A percentile compares a stretch with the other conserved stretches of the same genome.
phyloP scores from a whole-genome alignment of 2,888 invertebrate genomes.

The Pilophorus perplexus region DNA sequence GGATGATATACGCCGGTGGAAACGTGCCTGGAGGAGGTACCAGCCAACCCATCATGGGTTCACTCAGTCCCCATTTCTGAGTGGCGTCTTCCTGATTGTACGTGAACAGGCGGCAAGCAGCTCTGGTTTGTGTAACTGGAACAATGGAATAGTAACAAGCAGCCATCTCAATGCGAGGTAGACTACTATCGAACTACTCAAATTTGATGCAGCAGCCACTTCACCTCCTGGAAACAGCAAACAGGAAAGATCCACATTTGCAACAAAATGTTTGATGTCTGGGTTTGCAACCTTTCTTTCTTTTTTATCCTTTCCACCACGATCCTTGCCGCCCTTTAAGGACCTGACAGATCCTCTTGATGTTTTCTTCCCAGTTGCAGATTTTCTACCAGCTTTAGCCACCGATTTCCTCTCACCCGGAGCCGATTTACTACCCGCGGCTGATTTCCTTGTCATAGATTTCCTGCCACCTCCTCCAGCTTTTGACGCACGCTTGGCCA shows the following conservation, averaged over 20 bases:
- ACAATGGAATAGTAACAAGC: background rate
- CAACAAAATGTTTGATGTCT: slow-evolving; percentile 26
- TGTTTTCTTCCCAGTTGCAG: background rate
- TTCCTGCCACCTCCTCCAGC: background rate
- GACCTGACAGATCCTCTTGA: background rate
- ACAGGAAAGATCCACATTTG: slow-evolving; percentile 43
- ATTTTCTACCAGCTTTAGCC: background rate
- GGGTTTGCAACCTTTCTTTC: slow-evolving; percentile 1
- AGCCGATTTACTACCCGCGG: background rate
- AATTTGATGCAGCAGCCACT: no score
- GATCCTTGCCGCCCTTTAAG: background rate
- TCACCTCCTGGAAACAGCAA: slow-evolving; percentile 45
- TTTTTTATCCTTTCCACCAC: background rate
- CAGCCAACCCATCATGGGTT: slow-evolving; percentile 33
- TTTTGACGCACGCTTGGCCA: background rate
- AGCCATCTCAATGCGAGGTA: background rate
- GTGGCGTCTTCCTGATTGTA: slow-evolving; percentile 28
- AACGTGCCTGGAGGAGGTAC: slow-evolving; percentile 17
- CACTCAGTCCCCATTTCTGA: slow-evolving; percentile 20
- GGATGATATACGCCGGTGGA: slow-evolving; percentile 8
- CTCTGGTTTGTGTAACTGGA: slow-evolving; percentile 22
- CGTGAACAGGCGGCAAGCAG: slow-evolving; percentile 22
- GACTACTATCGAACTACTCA: no score
- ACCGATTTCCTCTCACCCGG: background rate
- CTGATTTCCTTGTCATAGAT: background rate